phyloP scores from a whole-genome alignment of 2,888 invertebrate genomes.

The Noctua pronuba region DNA sequence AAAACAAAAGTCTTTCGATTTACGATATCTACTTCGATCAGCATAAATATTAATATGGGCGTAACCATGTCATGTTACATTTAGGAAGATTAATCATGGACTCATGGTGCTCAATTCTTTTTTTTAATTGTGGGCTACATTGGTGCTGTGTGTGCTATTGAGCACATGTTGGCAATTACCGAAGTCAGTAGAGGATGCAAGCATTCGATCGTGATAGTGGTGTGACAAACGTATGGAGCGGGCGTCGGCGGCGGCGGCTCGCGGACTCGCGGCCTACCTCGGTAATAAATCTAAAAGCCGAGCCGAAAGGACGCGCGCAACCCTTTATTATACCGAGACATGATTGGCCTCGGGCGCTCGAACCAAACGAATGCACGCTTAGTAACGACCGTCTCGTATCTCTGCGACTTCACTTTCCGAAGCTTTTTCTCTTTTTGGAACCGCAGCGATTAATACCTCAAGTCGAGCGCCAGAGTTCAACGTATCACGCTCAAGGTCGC shows the following conservation, averaged over 20 bases:
- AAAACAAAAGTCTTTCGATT: constrained; percentile 68
- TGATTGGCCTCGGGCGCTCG: constrained; percentile 88
- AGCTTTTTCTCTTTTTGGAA: constrained; percentile 75
- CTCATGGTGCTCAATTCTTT: constrained; percentile 61
- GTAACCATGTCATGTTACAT: constrained; percentile 81
- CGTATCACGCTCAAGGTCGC: constrained; percentile 76
- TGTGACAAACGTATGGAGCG: constrained; percentile 85
- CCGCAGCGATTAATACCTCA: constrained; percentile 70
- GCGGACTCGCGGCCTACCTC: constrained; percentile 71
- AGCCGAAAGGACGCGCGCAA: constrained; percentile 84
- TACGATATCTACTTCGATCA: constrained; percentile 78
- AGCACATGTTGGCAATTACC: constrained; percentile 80
- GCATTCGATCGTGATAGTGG: constrained; percentile 81
- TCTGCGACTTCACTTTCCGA: constrained; percentile 80
- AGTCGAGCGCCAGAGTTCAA: constrained; percentile 76
- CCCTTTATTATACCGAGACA: constrained; percentile 89
- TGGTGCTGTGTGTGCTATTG: constrained; percentile 51
- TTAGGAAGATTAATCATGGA: constrained; percentile 76
- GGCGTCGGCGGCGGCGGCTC: constrained; percentile 80
- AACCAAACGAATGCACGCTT: constrained; percentile 84
- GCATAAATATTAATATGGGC: constrained; percentile 86
- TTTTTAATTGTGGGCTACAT: constrained; percentile 67
- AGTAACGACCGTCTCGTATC: constrained; percentile 83
- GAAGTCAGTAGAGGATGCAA: constrained; percentile 69
- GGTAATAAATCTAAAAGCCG: constrained; percentile 85